Evolutionary conservation across 2,797 vertebrate genomes (phyloP).

Genomic region (Molossus molossus): DNA sequence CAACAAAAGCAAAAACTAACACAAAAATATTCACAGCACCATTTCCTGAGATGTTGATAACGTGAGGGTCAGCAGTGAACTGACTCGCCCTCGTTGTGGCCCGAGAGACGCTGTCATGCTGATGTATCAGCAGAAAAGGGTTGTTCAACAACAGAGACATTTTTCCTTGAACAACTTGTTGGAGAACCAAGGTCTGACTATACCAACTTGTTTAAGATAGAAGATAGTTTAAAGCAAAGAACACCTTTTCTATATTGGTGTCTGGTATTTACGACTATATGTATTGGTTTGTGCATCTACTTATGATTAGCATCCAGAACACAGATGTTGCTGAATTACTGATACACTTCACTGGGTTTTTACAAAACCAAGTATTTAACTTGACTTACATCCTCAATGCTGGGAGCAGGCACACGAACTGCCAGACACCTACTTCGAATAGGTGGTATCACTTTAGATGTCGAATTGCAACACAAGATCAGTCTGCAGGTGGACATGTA

Average conservation of each 20-base stretch:
- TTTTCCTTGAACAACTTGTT: background rate
- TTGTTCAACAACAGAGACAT: background rate
- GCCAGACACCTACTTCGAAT: conserved; percentile 97
- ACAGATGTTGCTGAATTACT: background rate
- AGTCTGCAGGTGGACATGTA: conserved; percentile 98
- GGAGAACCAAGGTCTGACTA: background rate
- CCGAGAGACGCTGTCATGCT: background rate
- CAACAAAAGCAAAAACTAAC: background rate
- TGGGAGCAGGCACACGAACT: conserved; percentile 95
- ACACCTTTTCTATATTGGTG: background rate
- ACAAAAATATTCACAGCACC: background rate
- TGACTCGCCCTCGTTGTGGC: background rate
- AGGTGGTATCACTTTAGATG: conserved; percentile 97
- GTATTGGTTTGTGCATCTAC: background rate
- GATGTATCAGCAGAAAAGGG: background rate
- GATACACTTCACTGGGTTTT: background rate
- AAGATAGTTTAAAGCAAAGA: conserved; percentile 28
- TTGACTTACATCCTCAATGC: conserved; percentile 94
- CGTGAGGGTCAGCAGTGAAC: background rate
- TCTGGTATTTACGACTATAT: background rate
- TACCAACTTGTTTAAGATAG: background rate
- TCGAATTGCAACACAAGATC: conserved; percentile 97
- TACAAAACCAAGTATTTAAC: background rate
- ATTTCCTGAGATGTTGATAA: background rate
- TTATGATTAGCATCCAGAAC: background rate